A percentile compares a stretch with the other conserved stretches of the same genome.
These are phyloP conservation scores for Corydoras sp. DNA, from an alignment of 2,113 vertebrate genomes.

Conservation along the genomic window DNA sequence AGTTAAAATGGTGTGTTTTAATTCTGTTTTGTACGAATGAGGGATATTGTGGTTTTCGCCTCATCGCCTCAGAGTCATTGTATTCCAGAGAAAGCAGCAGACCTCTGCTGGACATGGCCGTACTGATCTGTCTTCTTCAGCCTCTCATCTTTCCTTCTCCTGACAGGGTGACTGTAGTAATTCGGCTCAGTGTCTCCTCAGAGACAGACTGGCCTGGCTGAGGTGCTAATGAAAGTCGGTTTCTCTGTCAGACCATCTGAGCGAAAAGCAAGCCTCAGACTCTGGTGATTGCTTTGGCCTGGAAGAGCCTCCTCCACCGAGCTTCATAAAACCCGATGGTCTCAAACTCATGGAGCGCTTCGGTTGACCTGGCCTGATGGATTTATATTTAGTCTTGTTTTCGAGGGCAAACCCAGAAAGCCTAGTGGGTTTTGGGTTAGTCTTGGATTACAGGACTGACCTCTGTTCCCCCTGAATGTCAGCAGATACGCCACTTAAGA, in stretches of 20 bases:
- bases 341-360: background rate
- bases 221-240: constrained; percentile 16
- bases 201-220: constrained; percentile 1
- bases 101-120: background rate
- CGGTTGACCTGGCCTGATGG: background rate
- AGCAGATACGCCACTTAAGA: constrained; percentile 23
- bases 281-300: background rate
- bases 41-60: too few relatives aligned
- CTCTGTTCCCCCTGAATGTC: background rate
- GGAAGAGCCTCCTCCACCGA: too few relatives aligned
- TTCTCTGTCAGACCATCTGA: constrained; percentile 14
- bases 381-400: background rate
- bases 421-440: constrained; percentile 4
- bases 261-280: constrained; percentile 1
- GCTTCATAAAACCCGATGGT: too few relatives aligned
- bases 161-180: constrained; percentile 29
- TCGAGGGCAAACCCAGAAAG: constrained; percentile 2
- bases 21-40: too few relatives aligned
- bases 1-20: too few relatives aligned
- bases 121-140: constrained; percentile 3
- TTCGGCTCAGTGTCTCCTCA: constrained; percentile 29
- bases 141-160: background rate
- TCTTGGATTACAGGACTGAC: constrained; percentile 5
- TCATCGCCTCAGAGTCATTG: background rate
- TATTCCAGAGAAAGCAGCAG: constrained; percentile 13